Evolutionary conservation across 2,888 invertebrate species (phyloP), one percentile per base, ranked within the genome.

Genomic region (Dryobotodes eremita): DNA sequence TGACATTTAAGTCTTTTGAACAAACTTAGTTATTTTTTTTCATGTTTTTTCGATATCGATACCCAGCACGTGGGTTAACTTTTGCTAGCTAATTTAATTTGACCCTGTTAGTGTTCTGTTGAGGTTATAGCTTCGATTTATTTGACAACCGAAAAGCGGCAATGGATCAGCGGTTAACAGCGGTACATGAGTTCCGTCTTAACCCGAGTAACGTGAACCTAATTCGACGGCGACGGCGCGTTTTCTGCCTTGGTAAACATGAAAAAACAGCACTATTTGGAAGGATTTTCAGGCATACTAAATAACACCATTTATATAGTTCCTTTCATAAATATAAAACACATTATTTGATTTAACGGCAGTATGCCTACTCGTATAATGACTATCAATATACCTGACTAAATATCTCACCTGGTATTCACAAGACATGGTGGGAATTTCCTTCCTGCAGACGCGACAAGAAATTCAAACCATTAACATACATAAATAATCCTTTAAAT

Each of bases 401-500:
- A 11, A 42, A 50, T 59, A 79, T 31, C 3, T 42, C 55, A 36
- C 20, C 20, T 50, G 7, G 50, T 17, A 71, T 26, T 50, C 31
- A 17, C 55, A 71, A 64, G 20, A 50, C 17, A 42, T 5, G 26
- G 15, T 13, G 8, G 26, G 1, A 50, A 31, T 17, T 64, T 64
- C 50, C 26, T 46, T n/a, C 80, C 55, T 57, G 17, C 2, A 71
- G 64, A n/a, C 48, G 48, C 11, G 31, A 57, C 72, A 46, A 50
- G 46, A 31, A 72, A 65, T 50, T 79, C 31, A 31, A 71, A 59
- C n/a, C 17, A 61, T 59, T 70, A 36, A 62, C 36, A 36, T 62
- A 20, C 36, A 36, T 62, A 71, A 70, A n/a, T 64, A 20, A 64
- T 36, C 62, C n/a, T 20, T 46, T 64, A 64, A 62, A 70, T 86